These are phyloP conservation scores for Nesometra sesokonis DNA, from an alignment of 35 echinoderm and acorn worm genomes.

Conservation along the genomic window DNA sequence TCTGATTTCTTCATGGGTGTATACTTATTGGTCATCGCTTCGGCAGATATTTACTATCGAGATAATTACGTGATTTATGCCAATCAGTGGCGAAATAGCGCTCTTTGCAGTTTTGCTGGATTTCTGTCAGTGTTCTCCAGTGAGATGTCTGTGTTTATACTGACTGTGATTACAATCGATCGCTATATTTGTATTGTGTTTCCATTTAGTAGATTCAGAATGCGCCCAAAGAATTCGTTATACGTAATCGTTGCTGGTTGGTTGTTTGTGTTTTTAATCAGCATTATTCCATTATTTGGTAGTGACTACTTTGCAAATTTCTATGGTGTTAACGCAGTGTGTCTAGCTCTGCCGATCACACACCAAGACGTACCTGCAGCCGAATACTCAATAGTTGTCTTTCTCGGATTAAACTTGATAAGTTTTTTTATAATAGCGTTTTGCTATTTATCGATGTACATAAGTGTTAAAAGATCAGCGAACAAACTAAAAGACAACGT, in stretches of 20 bases:
- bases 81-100: slow-evolving; percentile 33
- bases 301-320: slow-evolving; percentile 42
- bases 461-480: slow-evolving; percentile 44
- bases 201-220: slow-evolving; percentile 18
- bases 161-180: slow-evolving; percentile 80
- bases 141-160: slow-evolving; percentile 65
- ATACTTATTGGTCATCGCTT: slow-evolving; percentile 82
- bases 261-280: slow-evolving; percentile 2
- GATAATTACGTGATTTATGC: slow-evolving; percentile 53
- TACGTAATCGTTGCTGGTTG: slow-evolving; percentile 5
- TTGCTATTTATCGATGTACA: slow-evolving; percentile 52
- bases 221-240: not conserved
- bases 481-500: not conserved
- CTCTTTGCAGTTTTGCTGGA: slow-evolving; percentile 45
- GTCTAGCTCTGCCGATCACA: slow-evolving; percentile 56
- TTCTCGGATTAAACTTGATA: slow-evolving; percentile 46
- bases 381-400: slow-evolving; percentile 50
- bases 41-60: slow-evolving; percentile 47
- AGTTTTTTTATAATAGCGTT: slow-evolving; percentile 27
- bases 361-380: slow-evolving; percentile 10
- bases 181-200: slow-evolving; percentile 72
- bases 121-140: slow-evolving; percentile 55
- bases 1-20: slow-evolving; percentile 90
- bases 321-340: slow-evolving; percentile 63
- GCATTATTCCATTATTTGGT: not conserved